Base-by-base conservation (phyloP, 2,113 vertebrate genomes). In the Limanda limanda region DNA sequence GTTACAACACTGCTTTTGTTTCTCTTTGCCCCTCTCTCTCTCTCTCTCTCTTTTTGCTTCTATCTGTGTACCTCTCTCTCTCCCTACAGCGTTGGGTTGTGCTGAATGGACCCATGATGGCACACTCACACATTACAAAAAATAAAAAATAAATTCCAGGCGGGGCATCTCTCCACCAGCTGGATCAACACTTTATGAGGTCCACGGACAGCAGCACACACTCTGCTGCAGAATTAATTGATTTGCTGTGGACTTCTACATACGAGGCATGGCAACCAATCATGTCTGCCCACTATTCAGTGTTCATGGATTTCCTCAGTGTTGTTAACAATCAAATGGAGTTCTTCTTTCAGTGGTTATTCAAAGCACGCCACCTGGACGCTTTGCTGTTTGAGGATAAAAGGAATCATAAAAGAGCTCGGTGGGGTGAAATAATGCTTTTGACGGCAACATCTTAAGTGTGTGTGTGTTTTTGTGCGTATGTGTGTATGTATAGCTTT, bases 1-100 rank as follows among this genome's bases (percentile, higher is more conserved):
- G 73, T 81, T 86, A 91, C 87, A 90, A 82, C 86, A 70, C 70
- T 18, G 79, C 88, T 81, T 92, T 88, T 92, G 83, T 91, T 80
- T 79, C 71, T 47, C 8, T 85, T 71, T 81, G 55, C 69, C 25
- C 56, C 55, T 57, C 48, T 40, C 51, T 65, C 17, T 37, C 74
- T 42, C 42, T 66, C 55, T 57, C 47, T 40, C 51, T 65, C 17
- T 37, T 37, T 77, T 51, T 65, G 70, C 47, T 55, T 76, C 76
- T 37, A 57, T 86, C 74, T 68, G 37, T 42, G 52, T 11, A 27
- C 77, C 76, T 5, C 71, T 71, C 47, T 51, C 15, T 71, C 52
- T 70, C 72, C 56, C 71, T 18, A 14, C 42, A 71, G 74, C 57
- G 55, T 54, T 47, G 73, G 79, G 64, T 47, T 42, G 27, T 35